Percentiles rank a stretch among this genome's conserved stretches.
Conservation (phyloP, 2,113 vertebrate species). For the Empidonax alnorum region DNA sequence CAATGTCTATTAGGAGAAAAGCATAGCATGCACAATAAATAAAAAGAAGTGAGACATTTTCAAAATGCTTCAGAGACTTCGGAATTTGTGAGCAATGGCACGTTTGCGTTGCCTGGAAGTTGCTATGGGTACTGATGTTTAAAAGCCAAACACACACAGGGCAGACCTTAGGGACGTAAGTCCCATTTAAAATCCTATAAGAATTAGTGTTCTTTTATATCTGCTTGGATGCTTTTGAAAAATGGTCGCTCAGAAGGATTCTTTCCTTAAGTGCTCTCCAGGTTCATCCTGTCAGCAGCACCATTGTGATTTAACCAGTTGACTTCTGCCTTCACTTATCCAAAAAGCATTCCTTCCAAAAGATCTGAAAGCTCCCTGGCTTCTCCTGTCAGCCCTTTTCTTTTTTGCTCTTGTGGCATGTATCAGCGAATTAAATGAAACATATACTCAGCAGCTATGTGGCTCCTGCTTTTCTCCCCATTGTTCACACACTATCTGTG, state of each 20-base stretch:
- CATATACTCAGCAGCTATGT: not conserved
- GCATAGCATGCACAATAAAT: not conserved
- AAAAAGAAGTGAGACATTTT: not conserved
- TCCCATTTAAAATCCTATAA: not conserved
- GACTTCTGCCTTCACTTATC: not conserved
- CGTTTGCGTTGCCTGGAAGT: not conserved
- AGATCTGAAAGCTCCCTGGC: not conserved
- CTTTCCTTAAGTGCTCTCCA: not conserved
- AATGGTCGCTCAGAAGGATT: not conserved
- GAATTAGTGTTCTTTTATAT: not conserved
- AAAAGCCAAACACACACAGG: slow-evolving; percentile 29
- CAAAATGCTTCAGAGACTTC: not conserved
- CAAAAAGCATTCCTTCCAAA: not conserved
- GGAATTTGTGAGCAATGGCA: slow-evolving; percentile 46
- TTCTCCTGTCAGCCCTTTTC: not conserved
- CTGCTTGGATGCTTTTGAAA: slow-evolving; percentile 9
- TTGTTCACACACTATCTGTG: not conserved
- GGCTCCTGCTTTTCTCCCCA: not conserved
- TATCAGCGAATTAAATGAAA: not conserved
- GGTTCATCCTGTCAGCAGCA: not conserved
- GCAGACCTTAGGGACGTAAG: slow-evolving; percentile 9
- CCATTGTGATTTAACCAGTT: not conserved
- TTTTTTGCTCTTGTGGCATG: not conserved
- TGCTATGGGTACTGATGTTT: slow-evolving; percentile 44
- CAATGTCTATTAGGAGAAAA: not conserved